Evolutionary conservation across 2,113 vertebrate species (phyloP).

Genomic region (Pterocles gutturalis): DNA sequence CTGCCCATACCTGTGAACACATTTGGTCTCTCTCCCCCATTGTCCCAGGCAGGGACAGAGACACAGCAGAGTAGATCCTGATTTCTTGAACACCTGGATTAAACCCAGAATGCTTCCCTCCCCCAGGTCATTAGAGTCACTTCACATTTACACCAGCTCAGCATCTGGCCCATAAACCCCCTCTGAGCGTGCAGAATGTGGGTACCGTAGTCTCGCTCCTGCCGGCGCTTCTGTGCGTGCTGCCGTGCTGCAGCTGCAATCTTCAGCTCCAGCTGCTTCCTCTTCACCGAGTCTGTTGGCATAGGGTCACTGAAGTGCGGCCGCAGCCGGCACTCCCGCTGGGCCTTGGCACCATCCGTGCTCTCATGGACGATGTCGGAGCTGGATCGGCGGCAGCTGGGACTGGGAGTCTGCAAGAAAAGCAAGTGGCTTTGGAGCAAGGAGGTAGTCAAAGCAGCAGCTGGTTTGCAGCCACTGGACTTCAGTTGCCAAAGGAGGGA

Average conservation of each 20-base stretch:
- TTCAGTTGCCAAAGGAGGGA: not conserved
- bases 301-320: slow-evolving; percentile 90
- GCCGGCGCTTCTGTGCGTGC: slow-evolving; percentile 82
- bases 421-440: not conserved
- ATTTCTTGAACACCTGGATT: not conserved
- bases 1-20: not conserved
- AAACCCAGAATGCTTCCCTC: not conserved
- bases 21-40: not conserved
- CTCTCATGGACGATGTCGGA: slow-evolving; percentile 85
- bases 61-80: not conserved
- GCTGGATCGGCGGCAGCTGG: slow-evolving; percentile 86
- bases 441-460: not conserved
- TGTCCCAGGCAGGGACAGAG: not conserved
- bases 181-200: not conserved
- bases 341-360: slow-evolving; percentile 82
- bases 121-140: not conserved
- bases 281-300: slow-evolving; percentile 86
- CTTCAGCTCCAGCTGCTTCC: slow-evolving; percentile 92
- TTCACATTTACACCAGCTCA: not conserved
- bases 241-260: slow-evolving; percentile 85
- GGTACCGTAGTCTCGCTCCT: slow-evolving; percentile 77
- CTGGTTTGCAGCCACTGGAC: not conserved
- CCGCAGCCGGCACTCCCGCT: slow-evolving; percentile 87
- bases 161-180: not conserved
- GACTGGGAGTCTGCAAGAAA: slow-evolving; percentile 72